Base-by-base conservation (phyloP, 2,888 invertebrate genomes). In the Caenorhabditis sp. region DNA sequence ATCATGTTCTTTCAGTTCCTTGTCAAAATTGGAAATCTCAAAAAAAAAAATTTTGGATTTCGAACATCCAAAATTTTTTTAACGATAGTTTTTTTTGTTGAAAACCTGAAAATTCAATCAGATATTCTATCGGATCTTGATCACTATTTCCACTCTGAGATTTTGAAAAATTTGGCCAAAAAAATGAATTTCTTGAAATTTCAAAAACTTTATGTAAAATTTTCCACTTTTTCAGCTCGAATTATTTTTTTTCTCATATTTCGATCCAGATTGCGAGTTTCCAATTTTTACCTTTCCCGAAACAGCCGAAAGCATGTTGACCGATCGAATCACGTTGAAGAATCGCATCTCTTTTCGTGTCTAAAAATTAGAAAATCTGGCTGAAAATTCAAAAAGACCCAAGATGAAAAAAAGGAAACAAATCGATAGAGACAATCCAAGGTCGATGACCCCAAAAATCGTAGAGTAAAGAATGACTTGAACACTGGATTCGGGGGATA, bases 271-370 rank as follows among this genome's bases (percentile, higher is more conserved):
- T n/a, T n/a, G n/a, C n/a, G n/a, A n/a, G n/a, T 19, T 49, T 49
- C 49, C 19, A 49, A 8, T 49, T 49, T 49, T 49, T 24, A 70
- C 79, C 64, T 64, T 79, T 47, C 54, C 72, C 1, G 79, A 70
- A 4, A 63, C 49, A 19, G 59, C 38, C 22, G 76, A 38, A 12
- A 77, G 41, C 69, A 77, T 41, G 35, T 19, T 63, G n/a, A 59
- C 44, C 16, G 69, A 63, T 5, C 77, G 77, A 12, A 77, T 26
- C 5, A 44, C 54, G 64, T 72, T 72, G 79, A 70, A 64, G 22
- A 79, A 49, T n/a, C 69, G 38, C 70, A 70, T 70, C n/a, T n/a
- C n/a, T n/a, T 59, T 54, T 54, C 35, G 35, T 44, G 10, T 26
- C 58, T 22, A 16, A 51, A 19, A 24, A 19, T 54, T 14, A 26